Evolutionary conservation across 2,888 invertebrate genomes (phyloP), one percentile per base, ranked within the genome.

Genomic region (Ennomos erosarius): DNA sequence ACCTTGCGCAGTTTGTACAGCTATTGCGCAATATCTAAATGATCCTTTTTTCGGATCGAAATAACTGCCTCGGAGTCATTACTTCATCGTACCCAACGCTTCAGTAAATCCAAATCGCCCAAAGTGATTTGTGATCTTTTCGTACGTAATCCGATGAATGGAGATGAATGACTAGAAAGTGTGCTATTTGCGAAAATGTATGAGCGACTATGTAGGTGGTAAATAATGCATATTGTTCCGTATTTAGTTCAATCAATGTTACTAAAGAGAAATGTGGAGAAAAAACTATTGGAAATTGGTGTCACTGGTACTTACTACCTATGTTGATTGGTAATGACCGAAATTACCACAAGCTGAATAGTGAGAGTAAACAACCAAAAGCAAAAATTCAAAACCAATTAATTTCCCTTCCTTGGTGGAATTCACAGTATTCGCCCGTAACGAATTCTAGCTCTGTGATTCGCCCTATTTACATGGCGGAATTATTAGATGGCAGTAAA

Each of bases 11-110:
- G 26, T 26, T 6, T 26, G 26, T n/a, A 43, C 46, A 66, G 71
- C 66, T 57, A 67, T 82, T 82, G 78, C 74, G 76, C 75, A 81
- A 81, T 75, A 65, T 67, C 63, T 56, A 63, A 67, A 64, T 63
- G 53, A 64, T 68, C 62, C 62, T 63, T 69, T 70, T 39, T 58
- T 44, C 46, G 55, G 54, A 38, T 50, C 42, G 26, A 52, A 60
- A 56, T 39, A 51, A 47, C 59, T 51, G 47, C 51, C 34, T 44
- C 47, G 0, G 35, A 53, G 50, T 58, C 49, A 62, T 54, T 51
- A 58, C 54, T 55, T 55, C 55, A 55, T 59, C 40, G 50, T 13
- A 16, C 38, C 46, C 44, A 33, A 53, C 61, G 54, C 53, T 57
- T 39, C 54, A 57, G 50, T 57, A 57, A 57, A 50, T 51, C 13